Base-by-base conservation (phyloP, 2,888 invertebrate species). In the Zhuqinia jingwanae region DNA sequence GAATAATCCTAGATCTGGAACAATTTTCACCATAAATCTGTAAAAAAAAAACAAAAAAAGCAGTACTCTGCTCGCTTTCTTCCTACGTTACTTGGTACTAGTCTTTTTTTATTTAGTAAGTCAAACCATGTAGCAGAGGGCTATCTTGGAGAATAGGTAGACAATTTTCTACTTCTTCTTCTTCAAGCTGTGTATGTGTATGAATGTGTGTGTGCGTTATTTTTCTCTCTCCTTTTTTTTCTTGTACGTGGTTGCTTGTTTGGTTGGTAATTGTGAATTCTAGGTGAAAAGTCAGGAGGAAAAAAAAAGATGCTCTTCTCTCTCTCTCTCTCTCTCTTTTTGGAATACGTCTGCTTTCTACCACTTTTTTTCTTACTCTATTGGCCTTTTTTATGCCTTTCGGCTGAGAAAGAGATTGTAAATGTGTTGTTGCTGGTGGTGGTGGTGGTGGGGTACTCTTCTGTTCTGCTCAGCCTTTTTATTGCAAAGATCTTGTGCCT, bases 11-110 rank as follows among this genome's bases (percentile, higher is more conserved):
- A 82, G 75, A 82, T 82, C 82, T 82, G 50, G 75, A 82, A 75
- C 82, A 82, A 75, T 82, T 82, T 82, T 82, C 63, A 47, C 82
- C 82, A 75, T 82, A 82, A 82, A 82, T 82, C 82, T 50, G 60
- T 47, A 58, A 47, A 58, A 81, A 81, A n/a, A n/a, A n/a, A 20
- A 50, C 15, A 8, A 68, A 45, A 73, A 47, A 73, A 45, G 70
- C n/a, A n/a, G n/a, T n/a, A n/a, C 70, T 70, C 70, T 45, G 15
- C 11, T 17, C 58, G 22, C 13, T 20, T 20, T 17, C 2, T 11
- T 22, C 0, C 13, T 30, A 58, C 56, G 56, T 30, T n/a, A n/a
- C n/a, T n/a, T n/a, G n/a, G n/a, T n/a, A n/a, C n/a, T 25, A 56
- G 47, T 65, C 68, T 11, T n/a, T n/a, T 80, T 56, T 79, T 56